These are phyloP conservation scores for Trachythela sp. DNA, from an alignment of 64 coral and sea anemone species.

Conservation along the genomic window DNA sequence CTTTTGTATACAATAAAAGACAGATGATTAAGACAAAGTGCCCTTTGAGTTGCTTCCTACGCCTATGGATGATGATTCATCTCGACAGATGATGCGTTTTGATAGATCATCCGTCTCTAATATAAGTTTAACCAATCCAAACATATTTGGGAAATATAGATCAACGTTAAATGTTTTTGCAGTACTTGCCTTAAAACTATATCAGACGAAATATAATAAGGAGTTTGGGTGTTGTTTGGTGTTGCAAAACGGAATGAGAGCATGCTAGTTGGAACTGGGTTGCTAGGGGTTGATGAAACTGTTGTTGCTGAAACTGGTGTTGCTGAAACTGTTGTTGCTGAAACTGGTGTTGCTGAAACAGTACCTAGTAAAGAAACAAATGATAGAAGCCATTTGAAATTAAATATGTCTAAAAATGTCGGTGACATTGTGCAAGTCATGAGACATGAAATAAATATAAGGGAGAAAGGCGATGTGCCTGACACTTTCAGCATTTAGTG, in stretches of 20 bases:
- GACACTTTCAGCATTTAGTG: too few relatives aligned
- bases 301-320: background rate
- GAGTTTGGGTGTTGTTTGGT: conserved; percentile 82
- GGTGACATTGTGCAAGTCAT: too few relatives aligned
- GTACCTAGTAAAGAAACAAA: background rate
- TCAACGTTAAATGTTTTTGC: background rate
- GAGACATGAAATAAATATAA: too few relatives aligned
- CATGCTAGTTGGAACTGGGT: conserved; percentile 85
- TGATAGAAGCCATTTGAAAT: background rate
- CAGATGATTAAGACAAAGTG: too few relatives aligned
- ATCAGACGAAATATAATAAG: conserved; percentile 95
- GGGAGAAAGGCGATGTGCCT: too few relatives aligned
- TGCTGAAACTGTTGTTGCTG: background rate
- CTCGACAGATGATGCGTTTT: too few relatives aligned
- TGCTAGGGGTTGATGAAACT: conserved; percentile 27
- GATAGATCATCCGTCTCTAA: too few relatives aligned
- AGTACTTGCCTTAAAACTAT: conserved; percentile 88
- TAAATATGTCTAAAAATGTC: too few relatives aligned
- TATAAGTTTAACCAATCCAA: too few relatives aligned
- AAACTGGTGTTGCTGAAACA: background rate
- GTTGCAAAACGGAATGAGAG: conserved; percentile 95
- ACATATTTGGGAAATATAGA: background rate
- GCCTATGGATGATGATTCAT: too few relatives aligned
- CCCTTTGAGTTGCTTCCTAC: too few relatives aligned
- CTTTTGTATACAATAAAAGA: too few relatives aligned